Conservation (phyloP, 2,888 invertebrate species). For the Rhagium mordax region DNA sequence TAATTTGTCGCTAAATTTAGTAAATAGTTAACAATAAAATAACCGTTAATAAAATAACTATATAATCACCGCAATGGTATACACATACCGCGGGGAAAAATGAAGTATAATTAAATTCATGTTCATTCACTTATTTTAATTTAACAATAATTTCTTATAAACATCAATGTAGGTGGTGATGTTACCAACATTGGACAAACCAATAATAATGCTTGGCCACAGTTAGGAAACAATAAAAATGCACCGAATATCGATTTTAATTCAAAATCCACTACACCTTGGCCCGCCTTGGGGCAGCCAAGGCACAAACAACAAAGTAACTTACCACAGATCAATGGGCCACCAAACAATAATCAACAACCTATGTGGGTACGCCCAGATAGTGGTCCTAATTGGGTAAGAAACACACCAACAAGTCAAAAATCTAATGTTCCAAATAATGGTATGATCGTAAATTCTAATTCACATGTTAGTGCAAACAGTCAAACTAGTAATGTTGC, state of each 20-base stretch:
- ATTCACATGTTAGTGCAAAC: neutral
- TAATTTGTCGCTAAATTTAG: no score
- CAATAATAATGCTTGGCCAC: conserved; percentile 8
- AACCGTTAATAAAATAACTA: no score
- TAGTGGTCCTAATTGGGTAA: conserved; percentile 44
- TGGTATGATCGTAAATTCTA: neutral
- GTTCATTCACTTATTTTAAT: no score
- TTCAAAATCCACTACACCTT: conserved; percentile 54
- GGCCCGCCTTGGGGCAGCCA: conserved; percentile 57
- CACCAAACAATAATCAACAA: conserved; percentile 31
- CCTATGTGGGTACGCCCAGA: conserved; percentile 42
- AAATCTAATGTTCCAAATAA: conserved; percentile 14
- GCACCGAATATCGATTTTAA: conserved; percentile 7
- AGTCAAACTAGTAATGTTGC: neutral
- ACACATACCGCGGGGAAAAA: no score
- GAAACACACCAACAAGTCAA: conserved; percentile 35
- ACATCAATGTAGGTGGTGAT: conserved; percentile 44
- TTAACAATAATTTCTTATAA: no score
- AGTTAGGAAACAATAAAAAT: conserved; percentile 26
- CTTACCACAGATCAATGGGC: conserved; percentile 32
- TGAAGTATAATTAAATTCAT: no score
- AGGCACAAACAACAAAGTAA: conserved; percentile 39
- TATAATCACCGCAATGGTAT: no score
- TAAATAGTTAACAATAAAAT: no score
- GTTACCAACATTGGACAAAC: conserved; percentile 30